phyloP scores from a whole-genome alignment of 2,888 invertebrate species.

The Sabatieria punctata region DNA sequence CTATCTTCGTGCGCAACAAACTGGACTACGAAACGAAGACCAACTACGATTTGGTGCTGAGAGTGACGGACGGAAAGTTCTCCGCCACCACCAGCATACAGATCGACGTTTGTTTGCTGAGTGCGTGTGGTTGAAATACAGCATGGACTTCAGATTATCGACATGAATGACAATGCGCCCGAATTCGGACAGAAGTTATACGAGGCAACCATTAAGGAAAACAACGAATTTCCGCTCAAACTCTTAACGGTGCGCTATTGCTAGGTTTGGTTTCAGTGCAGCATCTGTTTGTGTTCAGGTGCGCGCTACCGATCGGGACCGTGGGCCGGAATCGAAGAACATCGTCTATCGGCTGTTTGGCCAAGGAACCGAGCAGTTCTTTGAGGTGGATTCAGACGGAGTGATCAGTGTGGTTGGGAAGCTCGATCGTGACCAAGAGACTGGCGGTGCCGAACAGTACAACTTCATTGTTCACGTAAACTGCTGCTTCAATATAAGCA shows the following conservation, averaged over 20 bases:
- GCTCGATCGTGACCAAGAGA: slow-evolving; percentile 86
- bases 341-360: slow-evolving; percentile 28
- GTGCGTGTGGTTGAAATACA: too few relatives aligned
- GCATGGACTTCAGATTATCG: slow-evolving; percentile 22
- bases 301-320: slow-evolving; percentile 10
- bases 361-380: slow-evolving; percentile 35
- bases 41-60: slow-evolving; percentile 59
- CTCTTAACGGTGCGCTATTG: slow-evolving; percentile 2
- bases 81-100: slow-evolving; percentile 63
- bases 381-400: slow-evolving; percentile 35
- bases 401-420: slow-evolving; percentile 46
- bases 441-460: slow-evolving; percentile 49
- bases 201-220: slow-evolving; percentile 21
- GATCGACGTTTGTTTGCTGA: slow-evolving; percentile 48
- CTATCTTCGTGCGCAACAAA: slow-evolving; percentile 22
- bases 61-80: slow-evolving; percentile 49
- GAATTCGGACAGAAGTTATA: slow-evolving; percentile 27
- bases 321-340: slow-evolving; percentile 16
- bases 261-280: background rate
- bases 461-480: slow-evolving; percentile 23
- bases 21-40: slow-evolving; percentile 23
- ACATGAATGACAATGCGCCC: slow-evolving; percentile 36
- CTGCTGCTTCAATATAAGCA: background rate
- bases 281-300: slow-evolving; percentile 7
- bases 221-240: slow-evolving; percentile 19